These are phyloP conservation scores for Portevinia maculata DNA, from an alignment of 2,888 invertebrate species.

Conservation along the genomic window DNA sequence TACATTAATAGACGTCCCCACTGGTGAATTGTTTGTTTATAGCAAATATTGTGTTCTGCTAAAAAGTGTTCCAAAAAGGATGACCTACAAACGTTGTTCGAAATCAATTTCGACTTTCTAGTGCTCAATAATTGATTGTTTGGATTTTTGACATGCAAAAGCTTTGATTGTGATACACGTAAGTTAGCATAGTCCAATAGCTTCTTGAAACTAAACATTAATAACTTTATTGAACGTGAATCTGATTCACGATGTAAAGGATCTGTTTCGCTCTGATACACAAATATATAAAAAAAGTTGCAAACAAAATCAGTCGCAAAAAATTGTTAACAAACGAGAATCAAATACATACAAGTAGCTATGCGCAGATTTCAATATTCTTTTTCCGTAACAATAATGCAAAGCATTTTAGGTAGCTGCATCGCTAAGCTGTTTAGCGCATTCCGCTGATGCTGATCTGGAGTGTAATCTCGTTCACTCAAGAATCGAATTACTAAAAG, in stretches of 20 bases:
- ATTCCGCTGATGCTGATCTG: neutral
- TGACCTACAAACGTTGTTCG: constrained; percentile 32
- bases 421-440: neutral
- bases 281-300: constrained; percentile 17
- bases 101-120: constrained; percentile 6
- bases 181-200: constrained; percentile 15
- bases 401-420: neutral
- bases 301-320: constrained; percentile 10
- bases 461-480: no score
- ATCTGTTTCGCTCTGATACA: constrained; percentile 36
- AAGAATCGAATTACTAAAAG: no score
- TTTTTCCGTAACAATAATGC: constrained; percentile 21
- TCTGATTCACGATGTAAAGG: constrained; percentile 2
- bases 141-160: constrained; percentile 44
- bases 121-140: constrained; percentile 17
- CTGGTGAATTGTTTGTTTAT: neutral
- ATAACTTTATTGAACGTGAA: constrained; percentile 12
- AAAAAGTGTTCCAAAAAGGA: constrained; percentile 4
- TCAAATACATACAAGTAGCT: neutral
- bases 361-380: neutral
- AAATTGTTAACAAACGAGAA: neutral
- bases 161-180: constrained; percentile 28
- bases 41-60: neutral
- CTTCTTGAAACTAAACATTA: neutral
- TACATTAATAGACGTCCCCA: neutral